These are phyloP conservation scores for Myiopsitta monachus DNA, from an alignment of 2,113 vertebrate species.

Conservation along the genomic window DNA sequence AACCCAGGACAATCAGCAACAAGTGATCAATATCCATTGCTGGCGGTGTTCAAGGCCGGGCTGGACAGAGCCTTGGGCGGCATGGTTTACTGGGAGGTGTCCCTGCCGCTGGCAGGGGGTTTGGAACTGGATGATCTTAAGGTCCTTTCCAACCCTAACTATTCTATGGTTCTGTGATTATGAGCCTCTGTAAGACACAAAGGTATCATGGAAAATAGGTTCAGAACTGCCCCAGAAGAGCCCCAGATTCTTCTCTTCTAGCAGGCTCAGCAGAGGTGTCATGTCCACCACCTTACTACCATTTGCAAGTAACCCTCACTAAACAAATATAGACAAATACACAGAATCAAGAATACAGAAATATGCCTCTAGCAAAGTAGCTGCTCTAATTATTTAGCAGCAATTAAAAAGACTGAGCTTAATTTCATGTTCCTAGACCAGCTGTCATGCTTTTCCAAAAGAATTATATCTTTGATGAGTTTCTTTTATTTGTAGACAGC, in stretches of 20 bases:
- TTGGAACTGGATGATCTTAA: no score
- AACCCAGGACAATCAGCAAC: not conserved
- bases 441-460: not conserved
- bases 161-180: no score
- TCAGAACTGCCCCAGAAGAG: not conserved
- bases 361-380: not conserved
- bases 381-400: not conserved
- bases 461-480: not conserved
- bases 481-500: slow-evolving; percentile 62
- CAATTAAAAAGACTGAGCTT: not conserved
- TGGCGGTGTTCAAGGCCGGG: no score
- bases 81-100: no score
- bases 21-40: not conserved
- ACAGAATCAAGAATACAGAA: not conserved
- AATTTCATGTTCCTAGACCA: not conserved
- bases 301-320: not conserved
- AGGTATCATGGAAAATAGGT: not conserved
- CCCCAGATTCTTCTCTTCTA: not conserved
- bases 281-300: not conserved
- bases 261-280: not conserved
- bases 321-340: not conserved
- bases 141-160: no score
- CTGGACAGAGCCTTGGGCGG: no score
- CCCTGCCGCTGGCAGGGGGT: no score
- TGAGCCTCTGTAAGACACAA: not conserved